These are phyloP conservation scores for Odobenus rosmarus DNA, from an alignment of 2,113 vertebrate genomes.

Conservation along the genomic window DNA sequence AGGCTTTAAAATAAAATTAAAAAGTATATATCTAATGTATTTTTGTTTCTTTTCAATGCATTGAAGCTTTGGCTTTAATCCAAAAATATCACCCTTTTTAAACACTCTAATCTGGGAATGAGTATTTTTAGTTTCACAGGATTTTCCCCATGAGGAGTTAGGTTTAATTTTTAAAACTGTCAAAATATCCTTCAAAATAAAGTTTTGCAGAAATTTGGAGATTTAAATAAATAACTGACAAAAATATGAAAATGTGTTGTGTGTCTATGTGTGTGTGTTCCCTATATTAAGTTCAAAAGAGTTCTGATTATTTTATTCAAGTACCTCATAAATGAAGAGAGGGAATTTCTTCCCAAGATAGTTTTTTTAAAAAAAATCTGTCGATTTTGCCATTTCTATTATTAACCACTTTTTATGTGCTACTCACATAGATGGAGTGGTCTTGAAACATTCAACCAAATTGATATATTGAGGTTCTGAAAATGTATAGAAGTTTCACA, in stretches of 20 bases:
- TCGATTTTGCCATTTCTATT: background rate
- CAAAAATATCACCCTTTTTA: background rate
- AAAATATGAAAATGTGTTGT: background rate
- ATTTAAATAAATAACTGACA: background rate
- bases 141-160: background rate
- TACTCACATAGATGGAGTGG: background rate
- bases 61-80: background rate
- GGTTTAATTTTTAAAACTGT: background rate
- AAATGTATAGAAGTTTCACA: background rate
- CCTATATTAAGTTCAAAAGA: background rate
- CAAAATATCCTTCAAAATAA: background rate
- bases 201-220: background rate
- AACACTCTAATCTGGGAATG: background rate
- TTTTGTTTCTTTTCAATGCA: background rate
- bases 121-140: background rate
- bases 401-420: background rate
- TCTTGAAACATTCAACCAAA: slow-evolving; percentile 12
- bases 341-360: background rate
- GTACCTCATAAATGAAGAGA: background rate
- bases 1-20: background rate
- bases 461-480: background rate
- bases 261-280: background rate
- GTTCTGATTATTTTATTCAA: background rate
- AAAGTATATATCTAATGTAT: background rate
- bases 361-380: background rate